Conservation (phyloP, 2,888 invertebrate species). For the Stegophylla sp. region DNA sequence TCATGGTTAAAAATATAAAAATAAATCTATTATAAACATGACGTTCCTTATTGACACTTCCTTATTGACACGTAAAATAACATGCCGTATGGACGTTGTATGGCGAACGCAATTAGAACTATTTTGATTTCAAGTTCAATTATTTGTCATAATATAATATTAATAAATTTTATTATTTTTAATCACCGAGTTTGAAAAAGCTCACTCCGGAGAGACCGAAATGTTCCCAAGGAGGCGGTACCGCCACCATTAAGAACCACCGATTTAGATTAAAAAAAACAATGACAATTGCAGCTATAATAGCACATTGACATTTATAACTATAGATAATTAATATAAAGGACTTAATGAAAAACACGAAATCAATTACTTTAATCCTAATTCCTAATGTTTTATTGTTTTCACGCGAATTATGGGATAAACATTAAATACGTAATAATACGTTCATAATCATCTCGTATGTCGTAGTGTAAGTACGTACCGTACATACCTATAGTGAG, state of each 20-base stretch:
- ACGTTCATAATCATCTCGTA: neutral
- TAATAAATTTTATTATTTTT: neutral
- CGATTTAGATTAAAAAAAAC: too few relatives aligned
- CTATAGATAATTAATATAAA: too few relatives aligned
- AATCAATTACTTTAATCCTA: too few relatives aligned
- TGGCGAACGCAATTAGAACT: neutral
- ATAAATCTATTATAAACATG: neutral
- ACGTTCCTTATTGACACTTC: neutral
- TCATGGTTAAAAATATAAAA: neutral
- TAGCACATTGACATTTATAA: too few relatives aligned
- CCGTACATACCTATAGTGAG: neutral
- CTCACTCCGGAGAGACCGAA: neutral
- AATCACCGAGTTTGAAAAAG: neutral
- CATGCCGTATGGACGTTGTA: neutral
- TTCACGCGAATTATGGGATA: neutral
- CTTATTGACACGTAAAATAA: too few relatives aligned
- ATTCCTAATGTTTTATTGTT: neutral
- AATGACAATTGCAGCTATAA: too few relatives aligned
- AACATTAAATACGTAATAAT: constrained; percentile 1
- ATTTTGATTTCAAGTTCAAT: too few relatives aligned
- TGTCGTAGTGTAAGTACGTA: too few relatives aligned
- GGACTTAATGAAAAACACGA: too few relatives aligned
- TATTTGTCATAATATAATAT: too few relatives aligned
- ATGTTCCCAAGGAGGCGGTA: neutral
- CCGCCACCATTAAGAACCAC: neutral